Conservation (phyloP, 2,888 invertebrate species). For the Cheilosia grossa region DNA sequence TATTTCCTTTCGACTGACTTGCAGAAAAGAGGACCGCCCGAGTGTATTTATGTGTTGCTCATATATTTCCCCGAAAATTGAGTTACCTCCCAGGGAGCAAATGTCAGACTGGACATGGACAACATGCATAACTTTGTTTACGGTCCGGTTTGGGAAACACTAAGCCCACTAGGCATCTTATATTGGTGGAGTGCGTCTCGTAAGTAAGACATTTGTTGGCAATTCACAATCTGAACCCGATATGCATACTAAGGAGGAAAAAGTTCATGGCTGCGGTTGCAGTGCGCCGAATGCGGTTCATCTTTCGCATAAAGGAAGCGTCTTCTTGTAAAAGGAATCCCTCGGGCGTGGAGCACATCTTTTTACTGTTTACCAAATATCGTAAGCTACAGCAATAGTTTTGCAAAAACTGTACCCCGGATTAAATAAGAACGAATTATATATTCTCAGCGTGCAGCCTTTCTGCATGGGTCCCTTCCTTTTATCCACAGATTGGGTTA, state of each 20-base stretch:
- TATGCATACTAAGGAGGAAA: constrained; percentile 61
- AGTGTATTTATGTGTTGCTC: background rate
- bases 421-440: constrained; percentile 70
- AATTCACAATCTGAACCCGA: constrained; percentile 40
- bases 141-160: background rate
- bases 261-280: constrained; percentile 49
- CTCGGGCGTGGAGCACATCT: constrained; percentile 30
- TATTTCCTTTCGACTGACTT: constrained; percentile 57
- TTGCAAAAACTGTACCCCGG: constrained; percentile 33
- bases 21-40: background rate
- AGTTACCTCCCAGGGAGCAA: constrained; percentile 10
- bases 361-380: constrained; percentile 59
- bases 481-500: constrained; percentile 49
- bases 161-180: background rate
- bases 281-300: constrained; percentile 58
- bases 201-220: constrained; percentile 12
- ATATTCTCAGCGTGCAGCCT: constrained; percentile 64
- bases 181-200: background rate
- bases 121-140: background rate
- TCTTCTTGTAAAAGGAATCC: constrained; percentile 15
- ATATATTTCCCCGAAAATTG: constrained; percentile 38
- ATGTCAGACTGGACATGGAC: background rate
- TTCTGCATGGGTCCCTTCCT: constrained; percentile 54
- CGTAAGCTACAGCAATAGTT: constrained; percentile 31
- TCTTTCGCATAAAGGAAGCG: constrained; percentile 39